Evolutionary conservation across 2,797 vertebrate genomes (phyloP).

Genomic region (Coranthus polyacanthus): DNA sequence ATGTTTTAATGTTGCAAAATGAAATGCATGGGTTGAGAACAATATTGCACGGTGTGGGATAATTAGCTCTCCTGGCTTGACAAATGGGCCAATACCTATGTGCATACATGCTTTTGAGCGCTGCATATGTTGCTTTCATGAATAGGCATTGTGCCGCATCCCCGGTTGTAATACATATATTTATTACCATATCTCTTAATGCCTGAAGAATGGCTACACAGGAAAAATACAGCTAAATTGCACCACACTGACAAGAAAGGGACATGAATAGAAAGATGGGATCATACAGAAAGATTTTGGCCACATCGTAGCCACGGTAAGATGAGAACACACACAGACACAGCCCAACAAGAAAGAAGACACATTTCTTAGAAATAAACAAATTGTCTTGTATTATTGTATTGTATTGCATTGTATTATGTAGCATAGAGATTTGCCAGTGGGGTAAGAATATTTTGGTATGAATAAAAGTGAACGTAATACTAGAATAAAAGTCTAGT

Average conservation of each 20-base stretch:
- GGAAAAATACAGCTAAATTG: slow-evolving; percentile 58
- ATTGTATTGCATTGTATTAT: too few species aligned
- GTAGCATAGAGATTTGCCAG: too few species aligned
- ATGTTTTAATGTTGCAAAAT: slow-evolving; percentile 97
- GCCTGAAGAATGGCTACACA: slow-evolving; percentile 48
- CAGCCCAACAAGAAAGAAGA: too few species aligned
- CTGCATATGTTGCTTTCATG: slow-evolving; percentile 93
- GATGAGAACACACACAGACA: slow-evolving; percentile 13
- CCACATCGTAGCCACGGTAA: slow-evolving; percentile 31
- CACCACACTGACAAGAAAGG: slow-evolving; percentile 44
- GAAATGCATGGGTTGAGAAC: slow-evolving; percentile 94
- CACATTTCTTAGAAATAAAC: too few species aligned
- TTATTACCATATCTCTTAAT: slow-evolving; percentile 84
- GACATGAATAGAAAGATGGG: slow-evolving; percentile 36
- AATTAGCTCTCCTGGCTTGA: slow-evolving; percentile 97
- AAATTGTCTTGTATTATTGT: too few species aligned
- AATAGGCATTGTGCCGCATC: slow-evolving; percentile 85
- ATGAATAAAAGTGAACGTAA: too few species aligned
- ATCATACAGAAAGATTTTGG: slow-evolving; percentile 40
- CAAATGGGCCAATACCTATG: slow-evolving; percentile 99
- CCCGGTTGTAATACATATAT: slow-evolving; percentile 89
- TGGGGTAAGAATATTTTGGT: too few species aligned
- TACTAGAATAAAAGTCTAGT: too few species aligned
- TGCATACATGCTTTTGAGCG: slow-evolving; percentile 95
- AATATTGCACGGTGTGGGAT: slow-evolving; percentile 92